Conservation (phyloP, 2,113 vertebrate species). For the Bothrops jararaca region DNA sequence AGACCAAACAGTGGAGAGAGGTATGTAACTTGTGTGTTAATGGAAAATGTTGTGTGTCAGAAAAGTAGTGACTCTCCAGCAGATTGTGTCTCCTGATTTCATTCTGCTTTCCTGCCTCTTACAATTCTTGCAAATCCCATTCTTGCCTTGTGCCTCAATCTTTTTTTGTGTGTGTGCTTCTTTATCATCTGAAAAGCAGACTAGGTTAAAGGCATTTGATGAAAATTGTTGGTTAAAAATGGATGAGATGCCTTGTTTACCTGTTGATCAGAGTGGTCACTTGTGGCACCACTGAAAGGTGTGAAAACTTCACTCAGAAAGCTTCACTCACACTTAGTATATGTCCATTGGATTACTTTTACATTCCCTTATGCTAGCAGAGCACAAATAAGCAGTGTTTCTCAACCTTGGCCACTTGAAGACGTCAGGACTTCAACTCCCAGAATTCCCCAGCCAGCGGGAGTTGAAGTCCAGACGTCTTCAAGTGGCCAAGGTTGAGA, state of each 20-base stretch:
- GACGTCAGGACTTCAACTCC: neutral
- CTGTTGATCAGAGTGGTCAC: neutral
- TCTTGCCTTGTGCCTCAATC: neutral
- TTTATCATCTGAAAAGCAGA: neutral
- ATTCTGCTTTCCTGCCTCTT: neutral
- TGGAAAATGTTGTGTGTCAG: neutral
- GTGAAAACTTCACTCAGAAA: neutral
- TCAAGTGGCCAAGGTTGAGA: neutral
- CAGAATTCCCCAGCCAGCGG: too few species aligned
- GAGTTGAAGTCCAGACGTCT: neutral
- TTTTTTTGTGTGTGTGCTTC: neutral
- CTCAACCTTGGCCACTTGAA: neutral
- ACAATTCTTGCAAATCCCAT: neutral
- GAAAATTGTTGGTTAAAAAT: neutral
- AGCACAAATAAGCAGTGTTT: neutral
- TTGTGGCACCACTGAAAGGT: neutral
- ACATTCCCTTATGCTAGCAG: neutral
- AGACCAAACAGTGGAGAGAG: conserved; percentile 92
- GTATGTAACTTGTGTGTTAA: conserved; percentile 63
- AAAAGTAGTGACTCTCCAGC: neutral
- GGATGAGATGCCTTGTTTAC: neutral
- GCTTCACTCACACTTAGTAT: neutral
- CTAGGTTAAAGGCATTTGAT: neutral
- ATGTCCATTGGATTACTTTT: neutral
- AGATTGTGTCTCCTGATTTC: neutral